A percentile compares a stretch with the other conserved stretches of the same genome.
These are phyloP conservation scores for Lanistes nyassanus DNA, from an alignment of 1,140 invertebrate genomes.

Conservation along the genomic window DNA sequence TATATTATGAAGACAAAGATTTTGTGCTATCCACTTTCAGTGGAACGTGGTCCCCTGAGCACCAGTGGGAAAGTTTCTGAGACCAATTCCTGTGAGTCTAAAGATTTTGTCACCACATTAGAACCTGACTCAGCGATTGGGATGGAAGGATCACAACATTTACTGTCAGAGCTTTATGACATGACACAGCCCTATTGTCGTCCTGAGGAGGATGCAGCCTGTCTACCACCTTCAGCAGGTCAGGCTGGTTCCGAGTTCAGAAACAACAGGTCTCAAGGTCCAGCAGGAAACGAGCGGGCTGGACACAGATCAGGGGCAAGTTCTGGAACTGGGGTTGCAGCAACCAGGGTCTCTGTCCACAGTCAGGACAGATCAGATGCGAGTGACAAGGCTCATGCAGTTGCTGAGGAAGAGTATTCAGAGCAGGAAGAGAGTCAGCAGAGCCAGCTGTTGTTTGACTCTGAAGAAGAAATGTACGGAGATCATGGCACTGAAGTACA, in stretches of 20 bases:
- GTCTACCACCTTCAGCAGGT: not conserved
- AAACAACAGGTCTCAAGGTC: not conserved
- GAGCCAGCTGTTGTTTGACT: slow-evolving; percentile 17
- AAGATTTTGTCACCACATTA: not conserved
- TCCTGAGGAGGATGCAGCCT: not conserved
- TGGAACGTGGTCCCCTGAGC: not conserved
- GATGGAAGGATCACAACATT: not conserved
- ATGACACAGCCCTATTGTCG: slow-evolving; percentile 6
- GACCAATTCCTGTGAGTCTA: not conserved
- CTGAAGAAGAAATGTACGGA: not conserved
- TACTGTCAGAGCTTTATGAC: not conserved
- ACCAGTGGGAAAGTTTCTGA: not conserved
- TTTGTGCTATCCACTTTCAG: not conserved
- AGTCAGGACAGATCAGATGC: not conserved
- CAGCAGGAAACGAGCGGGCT: not conserved
- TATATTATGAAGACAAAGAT: not conserved
- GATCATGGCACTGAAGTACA: not conserved
- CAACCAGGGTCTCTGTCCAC: not conserved
- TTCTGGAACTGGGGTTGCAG: not conserved
- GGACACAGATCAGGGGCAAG: not conserved
- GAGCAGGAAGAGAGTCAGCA: not conserved
- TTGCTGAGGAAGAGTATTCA: not conserved
- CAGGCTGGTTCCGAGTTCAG: not conserved
- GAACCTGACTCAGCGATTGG: not conserved
- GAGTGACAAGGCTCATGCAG: not conserved